Evolutionary conservation across 2,113 vertebrate genomes (phyloP).

Genomic region (Tupaia chinensis): DNA sequence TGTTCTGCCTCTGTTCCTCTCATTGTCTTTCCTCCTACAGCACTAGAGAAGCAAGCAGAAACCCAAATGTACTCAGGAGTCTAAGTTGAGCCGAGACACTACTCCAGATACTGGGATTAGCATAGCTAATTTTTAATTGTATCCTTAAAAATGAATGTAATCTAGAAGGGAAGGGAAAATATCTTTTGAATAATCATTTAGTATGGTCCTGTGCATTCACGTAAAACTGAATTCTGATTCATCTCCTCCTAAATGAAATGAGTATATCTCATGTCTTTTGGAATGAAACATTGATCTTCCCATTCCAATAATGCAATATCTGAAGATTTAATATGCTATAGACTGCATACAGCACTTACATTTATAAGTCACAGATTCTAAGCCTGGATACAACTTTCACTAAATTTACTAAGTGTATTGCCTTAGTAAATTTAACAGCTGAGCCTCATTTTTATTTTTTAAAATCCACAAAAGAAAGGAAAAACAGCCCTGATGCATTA

Average conservation of each 20-base stretch:
- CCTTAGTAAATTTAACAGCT: background rate
- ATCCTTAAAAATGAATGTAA: constrained; percentile 43
- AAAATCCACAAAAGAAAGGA: background rate
- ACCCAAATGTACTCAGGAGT: constrained; percentile 28
- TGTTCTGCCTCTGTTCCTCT: background rate
- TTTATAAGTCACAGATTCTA: background rate
- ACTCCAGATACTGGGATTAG: background rate
- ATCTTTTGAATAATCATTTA: constrained; percentile 48
- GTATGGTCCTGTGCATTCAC: background rate
- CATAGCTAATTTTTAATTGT: constrained; percentile 24
- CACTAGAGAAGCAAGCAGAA: background rate
- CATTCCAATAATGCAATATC: background rate
- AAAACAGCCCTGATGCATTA: constrained; percentile 2
- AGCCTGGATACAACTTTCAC: background rate
- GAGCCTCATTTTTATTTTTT: constrained; percentile 21
- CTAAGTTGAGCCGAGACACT: background rate
- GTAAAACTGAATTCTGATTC: constrained; percentile 40
- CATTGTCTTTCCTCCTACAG: constrained; percentile 14
- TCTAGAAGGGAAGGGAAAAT: constrained; percentile 13
- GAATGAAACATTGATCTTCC: background rate
- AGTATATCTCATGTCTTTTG: background rate
- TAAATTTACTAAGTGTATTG: background rate
- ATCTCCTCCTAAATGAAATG: constrained; percentile 29
- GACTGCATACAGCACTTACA: background rate
- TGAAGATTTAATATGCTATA: background rate